Base-by-base conservation (phyloP, 2,888 invertebrate genomes). In the Eupithecia subfuscata region DNA sequence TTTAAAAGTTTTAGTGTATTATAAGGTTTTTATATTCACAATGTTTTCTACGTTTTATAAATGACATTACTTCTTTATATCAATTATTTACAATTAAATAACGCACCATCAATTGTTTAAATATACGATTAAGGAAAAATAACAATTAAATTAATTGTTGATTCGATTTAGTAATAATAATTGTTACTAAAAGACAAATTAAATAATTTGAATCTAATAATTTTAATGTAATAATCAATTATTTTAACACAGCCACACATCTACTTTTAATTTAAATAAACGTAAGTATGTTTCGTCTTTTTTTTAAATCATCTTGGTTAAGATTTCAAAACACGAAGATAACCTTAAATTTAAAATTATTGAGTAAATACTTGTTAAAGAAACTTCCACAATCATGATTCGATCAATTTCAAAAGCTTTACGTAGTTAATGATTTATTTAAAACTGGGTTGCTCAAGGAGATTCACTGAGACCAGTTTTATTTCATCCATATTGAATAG, bases 81-180 rank as follows among this genome's bases (percentile, higher is more conserved):
- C 73, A 81, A 60, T 82, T 79, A 79, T 75, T 70, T 71, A 71
- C 69, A 77, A 43, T 73, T 69, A 18, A 75, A 69, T 77, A 77
- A 75, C 75, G 77, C 75, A 77, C 77, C 77, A 77, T 73, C 73
- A 82, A 83, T 73, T 74, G 75, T 73, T 80, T 75, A 56, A 79
- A 74, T 72, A 40, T 73, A 77, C 25, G 72, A 67, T 72, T 60
- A 68, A 71, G 63, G 16, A n/a, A 64, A 75, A 71, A 74, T 40
- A 45, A 43, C 14, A 25, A 14, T 40, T 45, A 45, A 56, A 22
- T 8, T n/a, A 0, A 52, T 52, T 52, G 18, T 52, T 52, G 56
- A 52, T 52, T 52, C 52, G n/a, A 56, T 22, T 11, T 56, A 56
- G 18, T n/a, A 6, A 5, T 25, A 22, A 56, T 22, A 60, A 60